Percentiles rank a stretch among this genome's conserved stretches.
Evolutionary conservation across 2,113 vertebrate genomes (phyloP).

Genomic region (Oryctolagus cuniculus): DNA sequence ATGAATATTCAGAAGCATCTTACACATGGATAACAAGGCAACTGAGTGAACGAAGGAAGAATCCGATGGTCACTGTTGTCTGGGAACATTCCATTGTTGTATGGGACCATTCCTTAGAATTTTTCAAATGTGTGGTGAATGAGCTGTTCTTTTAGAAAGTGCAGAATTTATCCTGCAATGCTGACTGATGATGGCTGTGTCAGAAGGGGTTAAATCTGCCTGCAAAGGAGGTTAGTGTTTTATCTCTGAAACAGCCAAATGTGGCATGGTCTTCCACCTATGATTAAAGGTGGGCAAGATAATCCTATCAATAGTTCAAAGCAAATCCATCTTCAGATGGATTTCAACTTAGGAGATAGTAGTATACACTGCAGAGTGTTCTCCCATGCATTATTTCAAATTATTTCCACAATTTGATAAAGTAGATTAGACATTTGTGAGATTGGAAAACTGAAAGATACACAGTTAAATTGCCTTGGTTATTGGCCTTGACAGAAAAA

Average conservation of each 20-base stretch:
- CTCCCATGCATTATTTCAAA: not conserved
- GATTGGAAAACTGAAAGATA: not conserved
- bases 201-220: not conserved
- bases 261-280: conserved; percentile 32
- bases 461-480: not conserved
- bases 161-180: not conserved
- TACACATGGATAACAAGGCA: not conserved
- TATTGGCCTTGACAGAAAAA: conserved; percentile 41
- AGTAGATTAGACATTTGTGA: not conserved
- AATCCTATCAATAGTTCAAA: conserved; percentile 66
- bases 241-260: not conserved
- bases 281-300: conserved; percentile 28
- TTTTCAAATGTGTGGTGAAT: not conserved
- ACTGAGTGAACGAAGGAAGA: conserved; percentile 13
- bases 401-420: conserved; percentile 20
- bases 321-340: conserved; percentile 45
- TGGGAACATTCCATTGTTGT: not conserved
- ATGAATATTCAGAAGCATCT: not conserved
- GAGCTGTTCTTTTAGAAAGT: not conserved
- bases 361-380: not conserved
- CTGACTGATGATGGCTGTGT: not conserved
- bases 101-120: not conserved
- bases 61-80: not conserved
- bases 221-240: not conserved
- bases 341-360: conserved; percentile 26